phyloP scores from a whole-genome alignment of 2,888 invertebrate species.

The Drosophila austrosaltans region DNA sequence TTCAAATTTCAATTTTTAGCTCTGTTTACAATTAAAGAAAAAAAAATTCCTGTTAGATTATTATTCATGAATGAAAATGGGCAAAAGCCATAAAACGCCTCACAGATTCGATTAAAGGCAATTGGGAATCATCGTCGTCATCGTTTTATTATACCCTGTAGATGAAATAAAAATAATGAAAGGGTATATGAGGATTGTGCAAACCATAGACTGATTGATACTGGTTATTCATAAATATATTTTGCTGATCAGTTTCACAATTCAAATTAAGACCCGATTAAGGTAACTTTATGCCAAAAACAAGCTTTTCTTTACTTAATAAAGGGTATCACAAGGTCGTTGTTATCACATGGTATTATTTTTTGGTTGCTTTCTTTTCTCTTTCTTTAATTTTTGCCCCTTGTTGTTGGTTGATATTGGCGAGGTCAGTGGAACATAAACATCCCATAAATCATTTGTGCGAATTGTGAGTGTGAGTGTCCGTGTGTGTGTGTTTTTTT shows the following conservation, averaged over 20 bases:
- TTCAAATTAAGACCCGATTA: too few species aligned
- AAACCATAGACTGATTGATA: too few species aligned
- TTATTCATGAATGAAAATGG: conserved; percentile 58
- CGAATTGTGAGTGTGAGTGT: conserved; percentile 2
- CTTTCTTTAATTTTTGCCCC: conserved; percentile 28
- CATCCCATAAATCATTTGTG: conserved; percentile 72
- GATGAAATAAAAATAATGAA: neutral
- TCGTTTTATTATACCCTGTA: conserved; percentile 9
- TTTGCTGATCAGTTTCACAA: too few species aligned
- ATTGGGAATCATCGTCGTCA: conserved; percentile 37
- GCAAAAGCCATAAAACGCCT: conserved; percentile 45
- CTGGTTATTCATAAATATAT: too few species aligned
- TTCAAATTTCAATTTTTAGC: conserved; percentile 40
- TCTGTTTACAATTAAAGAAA: conserved; percentile 40
- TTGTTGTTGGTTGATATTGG: conserved; percentile 41
- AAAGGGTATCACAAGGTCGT: neutral
- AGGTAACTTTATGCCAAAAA: too few species aligned
- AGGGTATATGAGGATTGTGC: neutral
- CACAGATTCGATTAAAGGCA: conserved; percentile 46
- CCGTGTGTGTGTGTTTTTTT: conserved; percentile 8
- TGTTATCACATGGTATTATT: neutral
- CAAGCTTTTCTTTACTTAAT: too few species aligned
- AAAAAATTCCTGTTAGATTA: conserved; percentile 29
- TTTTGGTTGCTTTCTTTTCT: conserved; percentile 25
- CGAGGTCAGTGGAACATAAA: conserved; percentile 77